Base-by-base conservation (phyloP, 2,113 vertebrate genomes). In the Mungos mungo region DNA sequence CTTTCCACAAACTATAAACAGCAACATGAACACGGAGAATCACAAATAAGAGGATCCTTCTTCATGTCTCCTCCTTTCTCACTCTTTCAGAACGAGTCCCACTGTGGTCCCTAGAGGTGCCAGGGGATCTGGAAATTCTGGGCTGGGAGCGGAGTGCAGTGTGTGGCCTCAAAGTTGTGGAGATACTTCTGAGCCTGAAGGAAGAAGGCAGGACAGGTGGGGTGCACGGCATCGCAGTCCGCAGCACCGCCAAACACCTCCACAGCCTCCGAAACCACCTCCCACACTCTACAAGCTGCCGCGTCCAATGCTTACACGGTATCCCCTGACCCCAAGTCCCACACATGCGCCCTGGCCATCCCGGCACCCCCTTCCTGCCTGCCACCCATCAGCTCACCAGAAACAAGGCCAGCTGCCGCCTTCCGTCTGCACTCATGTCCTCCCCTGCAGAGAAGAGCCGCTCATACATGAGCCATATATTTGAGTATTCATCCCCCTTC, bases 101-200 rank as follows among this genome's bases (percentile, higher is more conserved):
- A 12, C 9, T 2, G 11, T 52, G 52, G 68, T 31, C 16, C 81
- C 97, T 98, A 99, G 96, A 99, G 99, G 95, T 97, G 98, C 99
- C 99, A 99, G 82, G 99, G 99, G 38, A 98, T 96, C 57, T 98
- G 99, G 97, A 99, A 99, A 96, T 99, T 99, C 0, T 98, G 98
- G 93, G 99, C 97, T 0, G 99, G 99, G 21, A 99, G 99, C 0
- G 99, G 99, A 80, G 99, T 99, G 98, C 99, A 99, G 97, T 99
- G 99, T 3, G 99, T 99, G 0, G 99, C 98, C 83, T 99, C 99
- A 27, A 99, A 99, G 98, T 99, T 99, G 89, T 98, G 98, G 98
- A 99, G 98, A 97, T 99, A 98, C 97, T 99, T 99, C 97, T 99
- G 99, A 33, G 99, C 99, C 99, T 99, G 97, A n/a, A 71, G 66